Evolutionary conservation across 2,888 invertebrate genomes (phyloP), one percentile per base, ranked within the genome.

Genomic region (Macaria liturata): DNA sequence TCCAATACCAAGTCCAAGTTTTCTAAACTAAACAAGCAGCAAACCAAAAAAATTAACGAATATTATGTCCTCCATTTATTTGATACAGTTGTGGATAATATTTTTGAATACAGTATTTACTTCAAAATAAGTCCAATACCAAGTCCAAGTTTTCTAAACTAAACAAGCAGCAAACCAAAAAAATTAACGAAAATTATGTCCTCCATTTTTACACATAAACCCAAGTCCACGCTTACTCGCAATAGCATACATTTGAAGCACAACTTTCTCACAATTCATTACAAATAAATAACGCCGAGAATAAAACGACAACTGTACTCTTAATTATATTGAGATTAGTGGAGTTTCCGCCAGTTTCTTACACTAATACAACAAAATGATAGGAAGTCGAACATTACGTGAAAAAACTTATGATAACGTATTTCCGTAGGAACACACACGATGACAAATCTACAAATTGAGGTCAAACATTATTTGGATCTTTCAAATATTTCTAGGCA

Each of bases 261-360:
- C 70, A 73, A 74, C 69, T 79, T 78, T 85, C 81, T 75, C 81
- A 85, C 83, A 80, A 79, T 79, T 78, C 74, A 81, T 83, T 80
- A 76, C 68, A 70, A 72, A 59, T 65, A 58, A 66, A 68, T 71
- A 76, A 80, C 72, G 69, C 75, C 73, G 70, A 70, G 67, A 75
- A 76, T 73, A 68, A 74, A 74, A 67, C 62, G 62, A 54, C 67
- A 67, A 65, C 57, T 57, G 59, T 57, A 64, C 59, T 56, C 51
- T 73, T 76, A 83, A 85, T 85, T 86, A 84, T 83, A 79, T 78
- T 65, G 67, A 78, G 80, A 85, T 86, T 83, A 84, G 69, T 61
- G 66, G 60, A 59, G 67, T 72, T 78, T 80, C 75, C 80, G 67
- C 48, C 57, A 60, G 34, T 68, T 67, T 68, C 70, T 65, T 66